These are phyloP conservation scores for Chironomus riparius DNA, from an alignment of 2,888 invertebrate genomes.

Conservation along the genomic window DNA sequence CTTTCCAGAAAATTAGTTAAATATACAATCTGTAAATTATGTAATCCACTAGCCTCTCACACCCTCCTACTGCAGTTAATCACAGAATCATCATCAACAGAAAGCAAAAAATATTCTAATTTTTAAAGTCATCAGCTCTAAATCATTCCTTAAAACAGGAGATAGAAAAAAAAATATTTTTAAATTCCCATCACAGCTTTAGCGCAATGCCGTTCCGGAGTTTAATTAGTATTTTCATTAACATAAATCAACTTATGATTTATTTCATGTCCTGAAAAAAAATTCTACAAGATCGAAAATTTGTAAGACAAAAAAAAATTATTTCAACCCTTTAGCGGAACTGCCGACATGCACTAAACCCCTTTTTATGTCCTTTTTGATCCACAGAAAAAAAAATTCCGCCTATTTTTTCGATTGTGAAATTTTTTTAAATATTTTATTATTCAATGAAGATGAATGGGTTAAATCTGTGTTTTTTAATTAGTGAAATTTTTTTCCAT, in stretches of 20 bases:
- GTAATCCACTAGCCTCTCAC: no score
- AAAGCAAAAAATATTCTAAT: neutral
- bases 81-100: no score
- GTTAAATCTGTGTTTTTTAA: constrained; percentile 25
- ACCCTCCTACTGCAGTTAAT: no score
- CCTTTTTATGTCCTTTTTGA: neutral
- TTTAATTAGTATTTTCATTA: constrained; percentile 27
- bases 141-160: neutral
- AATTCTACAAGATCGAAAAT: neutral
- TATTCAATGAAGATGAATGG: constrained; percentile 24
- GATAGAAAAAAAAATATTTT: neutral
- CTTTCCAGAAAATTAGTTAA: no score
- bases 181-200: constrained; percentile 11
- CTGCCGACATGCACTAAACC: constrained; percentile 8
- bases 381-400: neutral
- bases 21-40: no score
- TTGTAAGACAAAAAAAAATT: neutral
- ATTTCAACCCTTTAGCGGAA: constrained; percentile 1
- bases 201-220: neutral
- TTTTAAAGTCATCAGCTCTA: neutral
- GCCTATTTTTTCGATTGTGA: constrained; percentile 9
- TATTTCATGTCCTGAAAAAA: constrained; percentile 1
- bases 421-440: neutral
- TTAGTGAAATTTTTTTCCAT: neutral
- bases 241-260: constrained; percentile 26